Percentiles rank a stretch among this genome's conserved stretches.
Conservation (phyloP, 2,113 vertebrate genomes). For the Tyrannus savana region DNA sequence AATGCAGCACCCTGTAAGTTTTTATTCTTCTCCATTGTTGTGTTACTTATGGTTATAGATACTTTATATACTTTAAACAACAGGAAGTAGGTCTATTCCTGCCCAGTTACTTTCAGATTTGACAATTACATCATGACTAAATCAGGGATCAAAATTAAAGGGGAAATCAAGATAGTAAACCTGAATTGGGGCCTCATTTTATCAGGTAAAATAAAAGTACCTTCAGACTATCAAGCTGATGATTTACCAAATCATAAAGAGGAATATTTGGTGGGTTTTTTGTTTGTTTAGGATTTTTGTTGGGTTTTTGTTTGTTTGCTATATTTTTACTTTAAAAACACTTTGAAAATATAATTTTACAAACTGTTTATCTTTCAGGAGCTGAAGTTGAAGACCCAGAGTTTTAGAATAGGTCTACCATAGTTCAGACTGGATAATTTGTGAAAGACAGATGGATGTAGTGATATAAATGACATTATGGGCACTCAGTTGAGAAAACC, state of each 20-base stretch:
- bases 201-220: background rate
- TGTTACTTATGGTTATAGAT: background rate
- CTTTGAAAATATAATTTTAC: background rate
- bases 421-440: background rate
- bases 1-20: constrained; percentile 97
- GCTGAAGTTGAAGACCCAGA: background rate
- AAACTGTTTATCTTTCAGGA: background rate
- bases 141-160: background rate
- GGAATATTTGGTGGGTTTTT: background rate
- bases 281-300: background rate
- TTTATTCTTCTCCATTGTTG: background rate
- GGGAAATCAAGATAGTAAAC: background rate
- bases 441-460: background rate
- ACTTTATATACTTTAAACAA: background rate
- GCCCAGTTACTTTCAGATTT: background rate
- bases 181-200: background rate
- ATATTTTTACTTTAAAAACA: background rate
- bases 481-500: background rate
- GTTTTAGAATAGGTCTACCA: background rate
- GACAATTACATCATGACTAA: background rate
- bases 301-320: background rate
- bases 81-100: background rate
- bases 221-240: background rate
- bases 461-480: background rate
- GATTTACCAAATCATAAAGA: background rate